Evolutionary conservation across 2,797 vertebrate genomes (phyloP).

Genomic region (Meriones psammophilus): DNA sequence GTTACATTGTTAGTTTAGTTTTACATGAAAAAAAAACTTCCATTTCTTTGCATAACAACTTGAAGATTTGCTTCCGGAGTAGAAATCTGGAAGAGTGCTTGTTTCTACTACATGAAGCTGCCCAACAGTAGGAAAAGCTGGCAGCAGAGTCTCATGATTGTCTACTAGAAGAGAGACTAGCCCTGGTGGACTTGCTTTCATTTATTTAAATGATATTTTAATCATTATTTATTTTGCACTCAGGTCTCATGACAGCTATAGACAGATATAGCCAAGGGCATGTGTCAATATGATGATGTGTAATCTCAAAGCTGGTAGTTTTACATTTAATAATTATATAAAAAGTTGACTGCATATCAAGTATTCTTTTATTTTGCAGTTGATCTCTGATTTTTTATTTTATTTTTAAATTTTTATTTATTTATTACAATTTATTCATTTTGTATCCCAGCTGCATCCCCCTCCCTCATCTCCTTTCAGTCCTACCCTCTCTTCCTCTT

Average conservation of each 20-base stretch:
- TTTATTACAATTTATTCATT: too few species aligned
- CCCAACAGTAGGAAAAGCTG: not conserved
- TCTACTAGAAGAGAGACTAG: not conserved
- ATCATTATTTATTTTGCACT: not conserved
- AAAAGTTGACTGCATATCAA: not conserved
- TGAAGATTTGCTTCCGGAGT: not conserved
- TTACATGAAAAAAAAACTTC: not conserved
- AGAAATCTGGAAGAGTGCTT: not conserved
- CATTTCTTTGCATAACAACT: constrained; percentile 4
- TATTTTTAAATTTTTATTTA: too few species aligned
- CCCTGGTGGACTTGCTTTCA: not conserved
- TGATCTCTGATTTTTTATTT: not conserved
- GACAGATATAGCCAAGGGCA: not conserved
- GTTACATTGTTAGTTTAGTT: not conserved
- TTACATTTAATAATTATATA: not conserved
- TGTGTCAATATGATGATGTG: not conserved
- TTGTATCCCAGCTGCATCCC: too few species aligned
- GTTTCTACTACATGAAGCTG: not conserved
- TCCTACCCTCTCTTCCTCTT: too few species aligned
- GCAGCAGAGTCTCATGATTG: not conserved
- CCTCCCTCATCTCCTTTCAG: too few species aligned
- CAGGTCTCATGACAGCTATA: not conserved
- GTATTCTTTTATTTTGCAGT: not conserved
- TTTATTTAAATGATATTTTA: not conserved
- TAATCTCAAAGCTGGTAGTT: not conserved